Evolutionary conservation across 2,113 vertebrate genomes (phyloP), one percentile per base, ranked within the genome.

Genomic region (Anguilla japonica): DNA sequence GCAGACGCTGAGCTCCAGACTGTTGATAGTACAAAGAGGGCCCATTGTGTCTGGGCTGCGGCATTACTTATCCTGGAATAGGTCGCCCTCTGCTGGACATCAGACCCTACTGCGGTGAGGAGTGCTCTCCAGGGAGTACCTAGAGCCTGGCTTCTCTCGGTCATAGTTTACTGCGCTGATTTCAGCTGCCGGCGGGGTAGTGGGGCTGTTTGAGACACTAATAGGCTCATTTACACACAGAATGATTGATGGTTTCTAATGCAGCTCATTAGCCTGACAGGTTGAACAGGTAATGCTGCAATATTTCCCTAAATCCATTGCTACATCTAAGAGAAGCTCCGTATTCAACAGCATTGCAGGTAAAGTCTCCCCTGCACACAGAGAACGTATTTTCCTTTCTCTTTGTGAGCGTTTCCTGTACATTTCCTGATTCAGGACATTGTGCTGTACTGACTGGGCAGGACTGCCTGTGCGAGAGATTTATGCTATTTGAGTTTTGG

Each of bases 61-160:
- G 34, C n/a, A 26, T 67, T 18, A 46, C 22, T 41, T 85, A 43
- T 75, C 26, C 50, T 81, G 85, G 60, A 41, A 20, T 84, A 41
- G 40, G 83, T 40, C 20, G 86, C 88, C 90, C 88, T 86, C 91
- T 92, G 82, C 84, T 89, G 91, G 90, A 29, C n/a, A 41, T 40
- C 86, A 5, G 39, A 9, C 16, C 34, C 53, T 41, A 39, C 16
- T 40, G 9, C 34, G 40, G 43, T 1, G 6, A 53, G 43, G 43
- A 50, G 26, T 9, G 26, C 2, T 26, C 41, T 82, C 41, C 41
- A 79, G 34, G 0, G 34, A 40, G 78, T 14, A 79, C 34, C 79
- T 34, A 39, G 5, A n/a, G n/a, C 26, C 22, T 29, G 40, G 39
- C 79, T 41, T 3, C 20, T 20, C 40, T 14, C 13, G 3, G 8